These are phyloP conservation scores for Malurus leucopterus DNA, from an alignment of 2,797 vertebrate genomes.

Conservation along the genomic window DNA sequence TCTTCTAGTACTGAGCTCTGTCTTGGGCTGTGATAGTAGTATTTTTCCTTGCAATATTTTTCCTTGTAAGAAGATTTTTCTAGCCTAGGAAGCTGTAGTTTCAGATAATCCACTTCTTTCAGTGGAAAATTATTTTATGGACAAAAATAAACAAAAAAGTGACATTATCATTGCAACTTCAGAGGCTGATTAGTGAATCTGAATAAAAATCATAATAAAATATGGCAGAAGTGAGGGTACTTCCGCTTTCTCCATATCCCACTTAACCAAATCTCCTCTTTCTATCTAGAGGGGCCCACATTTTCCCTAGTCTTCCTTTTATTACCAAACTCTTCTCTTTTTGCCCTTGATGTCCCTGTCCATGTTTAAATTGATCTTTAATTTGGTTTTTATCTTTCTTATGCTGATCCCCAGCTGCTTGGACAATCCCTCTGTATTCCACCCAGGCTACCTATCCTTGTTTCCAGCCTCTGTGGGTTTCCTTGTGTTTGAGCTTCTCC, in stretches of 20 bases:
- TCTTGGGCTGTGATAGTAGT: not conserved
- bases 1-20: not conserved
- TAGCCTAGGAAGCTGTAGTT: not conserved
- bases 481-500: fast-evolving
- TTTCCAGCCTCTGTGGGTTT: fast-evolving
- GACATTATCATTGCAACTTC: not conserved
- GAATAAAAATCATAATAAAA: not conserved
- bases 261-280: not conserved
- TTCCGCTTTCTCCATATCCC: not conserved
- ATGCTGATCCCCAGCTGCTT: not conserved
- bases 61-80: not conserved
- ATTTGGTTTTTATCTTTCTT: not conserved
- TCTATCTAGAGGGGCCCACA: too few species aligned
- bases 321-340: fast-evolving
- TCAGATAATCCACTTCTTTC: not conserved
- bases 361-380: not conserved
- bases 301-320: not conserved
- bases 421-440: not conserved
- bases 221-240: not conserved
- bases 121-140: not conserved
- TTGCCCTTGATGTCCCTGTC: not conserved
- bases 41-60: not conserved
- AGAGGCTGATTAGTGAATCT: not conserved
- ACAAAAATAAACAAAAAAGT: not conserved
- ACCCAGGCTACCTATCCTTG: too few species aligned